Base-by-base conservation (phyloP, 1,140 invertebrate genomes). In the Sycobia sp. region DNA sequence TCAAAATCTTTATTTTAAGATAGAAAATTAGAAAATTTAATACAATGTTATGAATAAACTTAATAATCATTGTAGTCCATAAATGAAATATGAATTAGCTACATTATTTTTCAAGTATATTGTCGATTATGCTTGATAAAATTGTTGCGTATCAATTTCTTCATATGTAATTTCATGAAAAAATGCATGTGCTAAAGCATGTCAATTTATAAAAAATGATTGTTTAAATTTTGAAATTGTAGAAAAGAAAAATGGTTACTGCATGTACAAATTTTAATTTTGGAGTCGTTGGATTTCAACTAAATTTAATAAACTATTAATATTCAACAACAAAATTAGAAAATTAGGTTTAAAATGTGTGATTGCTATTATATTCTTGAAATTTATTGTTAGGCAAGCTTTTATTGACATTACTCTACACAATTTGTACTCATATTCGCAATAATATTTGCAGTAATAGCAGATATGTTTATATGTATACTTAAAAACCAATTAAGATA, bases 361-460 rank as follows among this genome's bases (percentile, higher is more conserved):
- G 49, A 47, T 54, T 62, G 41, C 53, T 62, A 29, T 47, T 46
- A 34, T 32, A 32, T 51, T 39, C 22, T 47, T 29, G 10, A 46
- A 46, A 44, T 25, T 53, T 51, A 61, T 54, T 47, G 29, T 62
- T 62, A 54, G 39, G 13, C 1, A 27, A 46, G 41, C 50, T 62
- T 62, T 38, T 62, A n/a, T 54, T 62, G 47, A 34, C 23, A 8
- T 44, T 38, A 54, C 10, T 54, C n/a, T 53, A 61, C 38, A 53
- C 20, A 59, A 27, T 47, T 34, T 61, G 49, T 51, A 61, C 22
- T 23, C 53, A 34, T 53, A 44, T 53, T 58, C 49, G 9, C 44
- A 53, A 49, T 49, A 61, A 49, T 39, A 53, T 61, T 61, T 61
- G 36, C 49, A 43, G 49, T 53, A 44, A 43, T 44, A 44, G 47